Conservation (phyloP, 2,797 vertebrate genomes). For the Leuciscus waleckii region DNA sequence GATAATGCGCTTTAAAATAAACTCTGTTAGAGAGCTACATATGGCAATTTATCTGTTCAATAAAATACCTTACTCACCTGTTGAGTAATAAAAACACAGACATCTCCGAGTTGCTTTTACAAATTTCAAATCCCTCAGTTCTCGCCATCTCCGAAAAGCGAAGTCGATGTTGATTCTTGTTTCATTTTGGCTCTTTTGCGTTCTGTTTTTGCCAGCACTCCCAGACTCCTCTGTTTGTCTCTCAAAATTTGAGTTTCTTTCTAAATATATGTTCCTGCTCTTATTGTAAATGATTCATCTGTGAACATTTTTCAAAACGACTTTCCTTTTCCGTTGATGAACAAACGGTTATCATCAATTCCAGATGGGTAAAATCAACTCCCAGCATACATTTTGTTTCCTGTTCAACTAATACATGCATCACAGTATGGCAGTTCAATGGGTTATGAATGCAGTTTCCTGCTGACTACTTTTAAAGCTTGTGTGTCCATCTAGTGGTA, state of each 20-base stretch:
- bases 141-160: background rate
- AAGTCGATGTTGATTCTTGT: background rate
- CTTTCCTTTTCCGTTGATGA: background rate
- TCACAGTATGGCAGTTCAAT: background rate
- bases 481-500: conserved; percentile 60
- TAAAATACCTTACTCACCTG: no score
- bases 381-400: background rate
- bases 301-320: background rate
- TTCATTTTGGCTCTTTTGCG: background rate
- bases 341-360: background rate
- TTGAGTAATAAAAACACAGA: no score
- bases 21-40: background rate
- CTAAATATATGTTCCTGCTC: background rate
- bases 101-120: no score
- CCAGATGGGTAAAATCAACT: background rate
- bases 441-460: background rate
- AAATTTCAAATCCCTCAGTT: background rate
- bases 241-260: no score
- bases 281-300: background rate
- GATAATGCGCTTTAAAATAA: no score
- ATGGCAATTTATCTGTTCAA: background rate
- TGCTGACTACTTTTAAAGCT: no score
- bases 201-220: background rate
- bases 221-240: background rate
- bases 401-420: background rate